These are phyloP conservation scores for Acomys russatus DNA, from an alignment of 2,797 vertebrate species.

Conservation along the genomic window DNA sequence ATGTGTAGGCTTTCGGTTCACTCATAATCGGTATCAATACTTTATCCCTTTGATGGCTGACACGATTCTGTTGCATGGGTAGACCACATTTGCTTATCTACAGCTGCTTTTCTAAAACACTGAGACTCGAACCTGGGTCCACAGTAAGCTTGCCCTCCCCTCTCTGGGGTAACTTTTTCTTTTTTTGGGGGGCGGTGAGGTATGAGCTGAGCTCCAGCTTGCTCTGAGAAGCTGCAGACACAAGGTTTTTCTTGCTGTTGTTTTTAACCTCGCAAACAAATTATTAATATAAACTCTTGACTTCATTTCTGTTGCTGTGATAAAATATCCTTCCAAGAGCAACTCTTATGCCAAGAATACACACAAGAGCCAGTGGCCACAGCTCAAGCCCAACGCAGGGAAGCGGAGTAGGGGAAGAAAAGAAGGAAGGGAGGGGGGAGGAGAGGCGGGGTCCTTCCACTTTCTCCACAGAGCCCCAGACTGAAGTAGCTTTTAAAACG, in stretches of 20 bases:
- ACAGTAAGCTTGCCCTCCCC: background rate
- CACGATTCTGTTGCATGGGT: background rate
- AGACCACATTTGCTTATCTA: background rate
- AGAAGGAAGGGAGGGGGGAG: background rate
- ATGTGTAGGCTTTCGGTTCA: background rate
- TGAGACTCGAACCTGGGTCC: background rate
- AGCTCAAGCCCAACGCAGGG: background rate
- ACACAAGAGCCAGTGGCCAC: background rate
- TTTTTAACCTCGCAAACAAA: background rate
- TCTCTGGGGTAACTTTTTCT: background rate
- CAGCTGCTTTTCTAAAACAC: too few species aligned
- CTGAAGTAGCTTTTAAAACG: background rate
- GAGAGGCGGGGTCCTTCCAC: background rate
- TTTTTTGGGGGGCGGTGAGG: background rate
- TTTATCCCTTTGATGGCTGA: background rate
- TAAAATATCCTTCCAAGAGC: background rate
- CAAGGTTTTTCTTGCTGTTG: background rate
- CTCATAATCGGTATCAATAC: fast-evolving
- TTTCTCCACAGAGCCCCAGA: background rate
- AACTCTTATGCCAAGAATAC: background rate
- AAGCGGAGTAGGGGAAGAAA: background rate
- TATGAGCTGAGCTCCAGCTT: background rate
- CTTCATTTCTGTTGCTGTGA: background rate
- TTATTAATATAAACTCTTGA: background rate
- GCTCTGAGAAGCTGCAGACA: background rate